Conservation (phyloP, 2,797 vertebrate species). For the Huso huso region DNA sequence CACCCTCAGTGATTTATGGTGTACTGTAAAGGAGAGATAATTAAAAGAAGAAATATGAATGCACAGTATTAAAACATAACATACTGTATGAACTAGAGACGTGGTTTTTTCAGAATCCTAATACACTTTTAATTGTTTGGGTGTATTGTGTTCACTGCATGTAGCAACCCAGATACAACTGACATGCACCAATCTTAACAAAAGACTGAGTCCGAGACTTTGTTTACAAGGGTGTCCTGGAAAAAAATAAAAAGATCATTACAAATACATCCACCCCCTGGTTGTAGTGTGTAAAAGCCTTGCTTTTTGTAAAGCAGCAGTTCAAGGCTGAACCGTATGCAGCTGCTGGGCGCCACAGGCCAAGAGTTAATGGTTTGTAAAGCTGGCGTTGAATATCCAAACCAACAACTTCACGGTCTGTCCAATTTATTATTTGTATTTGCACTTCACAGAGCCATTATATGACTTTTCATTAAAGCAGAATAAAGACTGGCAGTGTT, state of each 20-base stretch:
- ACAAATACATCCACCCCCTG: conserved; percentile 4
- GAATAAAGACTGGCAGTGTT: background rate
- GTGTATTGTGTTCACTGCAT: no score
- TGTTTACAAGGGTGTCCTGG: background rate
- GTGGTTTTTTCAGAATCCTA: no score
- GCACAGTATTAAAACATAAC: no score
- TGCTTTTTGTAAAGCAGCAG: background rate
- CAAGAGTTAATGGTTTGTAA: conserved; percentile 8
- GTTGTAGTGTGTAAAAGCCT: no score
- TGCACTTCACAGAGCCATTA: conserved; percentile 5
- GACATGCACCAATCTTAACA: no score
- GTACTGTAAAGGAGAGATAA: no score
- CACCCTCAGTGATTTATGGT: no score
- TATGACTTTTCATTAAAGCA: conserved; percentile 1
- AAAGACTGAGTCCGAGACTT: no score
- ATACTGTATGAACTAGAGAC: no score
- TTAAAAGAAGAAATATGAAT: no score
- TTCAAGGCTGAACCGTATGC: background rate
- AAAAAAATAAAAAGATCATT: conserved; percentile 6
- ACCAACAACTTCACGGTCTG: background rate
- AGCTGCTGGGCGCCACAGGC: background rate
- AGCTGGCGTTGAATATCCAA: background rate
- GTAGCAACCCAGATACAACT: no score
- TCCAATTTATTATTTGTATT: background rate
- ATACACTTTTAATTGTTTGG: no score